Evolutionary conservation across 2,113 vertebrate genomes (phyloP), one percentile per base, ranked within the genome.

Genomic region (Chaetodon auriga): DNA sequence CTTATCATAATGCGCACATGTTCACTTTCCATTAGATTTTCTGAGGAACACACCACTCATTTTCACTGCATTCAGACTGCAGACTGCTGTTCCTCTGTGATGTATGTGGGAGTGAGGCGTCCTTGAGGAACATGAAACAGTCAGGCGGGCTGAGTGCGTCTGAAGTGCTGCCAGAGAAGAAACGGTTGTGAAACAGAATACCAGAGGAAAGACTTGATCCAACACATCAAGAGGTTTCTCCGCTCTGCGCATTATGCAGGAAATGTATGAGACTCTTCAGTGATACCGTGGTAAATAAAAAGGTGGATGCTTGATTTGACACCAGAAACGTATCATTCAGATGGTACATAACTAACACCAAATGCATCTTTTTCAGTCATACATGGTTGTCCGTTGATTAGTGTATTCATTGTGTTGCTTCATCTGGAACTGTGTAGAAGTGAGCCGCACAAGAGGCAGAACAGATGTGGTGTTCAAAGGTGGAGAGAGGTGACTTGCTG

Each of bases 121-220:
- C 85, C 90, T 89, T 89, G 86, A 92, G 79, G 45, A 71, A 78
- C 85, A 83, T 45, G 79, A 85, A 84, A 74, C 78, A 68, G 69
- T 87, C 68, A 83, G 76, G 85, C 61, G 63, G 69, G 66, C 54
- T 5, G 80, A 82, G 63, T 18, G 68, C 16, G 66, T 92, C 78
- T 93, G 91, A 92, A 92, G 87, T 87, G 61, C 70, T 91, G 89
- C 90, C 90, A 93, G 86, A 85, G 72, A 74, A 79, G 62, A 80
- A 85, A 75, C 61, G 19, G 64, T 81, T 78, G 81, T 61, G 78
- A 85, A 86, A 84, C 72, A 30, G 57, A 88, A 86, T 55, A 75
- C 73, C 73, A 36, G 81, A 82, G 68, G 48, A 77, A 63, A 78
- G 62, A 81, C 68, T 68, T 75, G 74, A 84, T 84, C 83, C 77